Percentiles rank a stretch among this genome's conserved stretches.
phyloP scores from a whole-genome alignment of 2,113 vertebrate species.

The Diadophis punctatus region DNA sequence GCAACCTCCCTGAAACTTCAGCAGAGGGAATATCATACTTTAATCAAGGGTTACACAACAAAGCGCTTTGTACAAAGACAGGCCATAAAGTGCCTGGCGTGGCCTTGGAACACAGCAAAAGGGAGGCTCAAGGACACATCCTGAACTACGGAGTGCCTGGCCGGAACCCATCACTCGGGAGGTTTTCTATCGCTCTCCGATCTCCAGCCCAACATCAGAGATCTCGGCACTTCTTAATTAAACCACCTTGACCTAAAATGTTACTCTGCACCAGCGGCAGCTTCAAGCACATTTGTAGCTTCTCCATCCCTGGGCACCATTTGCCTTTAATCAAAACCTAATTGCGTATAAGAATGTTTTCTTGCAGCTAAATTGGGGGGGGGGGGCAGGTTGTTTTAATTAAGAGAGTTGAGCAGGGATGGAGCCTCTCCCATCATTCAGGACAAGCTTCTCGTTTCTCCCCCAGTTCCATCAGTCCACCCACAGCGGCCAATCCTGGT shows the following conservation, averaged over 20 bases:
- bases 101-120: neutral
- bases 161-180: neutral
- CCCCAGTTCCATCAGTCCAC: neutral
- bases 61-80: neutral
- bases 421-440: neutral
- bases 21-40: neutral
- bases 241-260: neutral
- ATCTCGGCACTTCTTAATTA: neutral
- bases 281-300: neutral
- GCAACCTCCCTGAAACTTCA: neutral
- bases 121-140: neutral
- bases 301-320: neutral
- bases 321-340: conserved; percentile 2
- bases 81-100: neutral
- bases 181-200: rapidly evolving
- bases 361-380: neutral
- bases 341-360: neutral
- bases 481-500: neutral
- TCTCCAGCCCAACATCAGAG: neutral
- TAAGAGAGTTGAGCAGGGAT: neutral
- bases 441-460: neutral
- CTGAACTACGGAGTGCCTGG: neutral
- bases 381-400: neutral
- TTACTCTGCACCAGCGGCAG: neutral
- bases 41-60: neutral